Base-by-base conservation (phyloP, 1,140 invertebrate genomes). In the Holotrichia oblita region DNA sequence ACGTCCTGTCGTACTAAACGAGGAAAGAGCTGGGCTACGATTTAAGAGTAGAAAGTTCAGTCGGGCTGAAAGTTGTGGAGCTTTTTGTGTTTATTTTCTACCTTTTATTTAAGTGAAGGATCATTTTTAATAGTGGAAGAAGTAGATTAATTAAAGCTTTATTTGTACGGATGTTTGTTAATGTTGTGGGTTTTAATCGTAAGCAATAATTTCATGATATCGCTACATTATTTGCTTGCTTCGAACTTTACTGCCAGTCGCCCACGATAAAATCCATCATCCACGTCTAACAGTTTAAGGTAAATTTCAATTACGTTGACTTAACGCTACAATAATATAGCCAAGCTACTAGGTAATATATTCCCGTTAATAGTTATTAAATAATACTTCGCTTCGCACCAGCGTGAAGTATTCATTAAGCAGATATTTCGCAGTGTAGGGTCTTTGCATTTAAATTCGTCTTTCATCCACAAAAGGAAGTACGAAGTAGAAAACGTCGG, bases 301-400 rank as follows among this genome's bases (percentile, higher is more conserved):
- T 48, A 48, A 48, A 48, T 48, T 48, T 48, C 44, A 48, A 48
- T 48, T 48, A 48, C 10, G 10, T 48, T n/a, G 44, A 9, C 44
- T 48, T 48, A 14, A 48, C 44, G 44, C n/a, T 48, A 12, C 44
- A 48, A 48, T 48, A 48, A 48, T 48, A 48, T 10, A 48, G 44
- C 44, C 10, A n/a, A 48, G 44, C 44, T 14, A 48, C 27, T 34
- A 48, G 44, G 44, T 14, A 48, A 48, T 55, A 55, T 55, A 55
- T 17, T 55, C 48, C 48, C 17, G 48, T 55, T 55, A 55, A 55
- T 55, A 55, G 14, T 55, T 55, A 55, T 55, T 55, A 55, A 55
- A 55, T 55, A 55, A 55, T n/a, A 55, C 6, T 17, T 55, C 14
- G 12, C 14, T 14, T 17, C 48, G 48, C 14, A 6, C 17, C 48